Evolutionary conservation across 2,888 invertebrate genomes (phyloP).

Genomic region (Marronus borbonicus): DNA sequence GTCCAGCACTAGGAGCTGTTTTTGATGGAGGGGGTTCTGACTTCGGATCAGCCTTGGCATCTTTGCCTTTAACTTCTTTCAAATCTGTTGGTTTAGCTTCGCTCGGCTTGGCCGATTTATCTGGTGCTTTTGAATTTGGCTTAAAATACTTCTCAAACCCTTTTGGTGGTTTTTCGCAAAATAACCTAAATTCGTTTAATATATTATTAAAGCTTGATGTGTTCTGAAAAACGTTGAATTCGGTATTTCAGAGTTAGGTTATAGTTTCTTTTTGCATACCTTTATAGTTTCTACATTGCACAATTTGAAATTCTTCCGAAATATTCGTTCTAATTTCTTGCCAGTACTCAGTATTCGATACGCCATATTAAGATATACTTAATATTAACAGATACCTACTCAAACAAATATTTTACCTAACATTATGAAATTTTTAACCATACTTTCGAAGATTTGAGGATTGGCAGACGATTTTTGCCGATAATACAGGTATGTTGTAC

Average conservation of each 20-base stretch:
- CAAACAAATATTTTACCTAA: constrained; percentile 46
- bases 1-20: constrained; percentile 55
- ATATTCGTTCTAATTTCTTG: constrained; percentile 73
- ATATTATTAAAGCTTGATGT: constrained; percentile 74
- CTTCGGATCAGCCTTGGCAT: constrained; percentile 65
- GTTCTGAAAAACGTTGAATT: constrained; percentile 66
- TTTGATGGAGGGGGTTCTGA: constrained; percentile 62
- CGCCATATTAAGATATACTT: constrained; percentile 72
- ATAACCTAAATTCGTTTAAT: constrained; percentile 76
- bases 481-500: neutral
- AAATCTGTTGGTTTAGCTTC: constrained; percentile 66
- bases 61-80: constrained; percentile 62
- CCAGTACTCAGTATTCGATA: constrained; percentile 76
- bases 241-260: constrained; percentile 27
- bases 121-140: constrained; percentile 69
- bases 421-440: constrained; percentile 52
- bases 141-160: constrained; percentile 95
- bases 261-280: constrained; percentile 58
- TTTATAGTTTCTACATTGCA: constrained; percentile 63
- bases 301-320: constrained; percentile 65
- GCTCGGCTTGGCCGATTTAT: constrained; percentile 67
- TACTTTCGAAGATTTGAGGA: constrained; percentile 27
- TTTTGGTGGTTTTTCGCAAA: constrained; percentile 89
- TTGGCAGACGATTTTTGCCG: neutral
- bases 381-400: constrained; percentile 16